A percentile compares a stretch with the other conserved stretches of the same genome.
Evolutionary conservation across 2,888 invertebrate species (phyloP).

Genomic region (Catocala nupta): DNA sequence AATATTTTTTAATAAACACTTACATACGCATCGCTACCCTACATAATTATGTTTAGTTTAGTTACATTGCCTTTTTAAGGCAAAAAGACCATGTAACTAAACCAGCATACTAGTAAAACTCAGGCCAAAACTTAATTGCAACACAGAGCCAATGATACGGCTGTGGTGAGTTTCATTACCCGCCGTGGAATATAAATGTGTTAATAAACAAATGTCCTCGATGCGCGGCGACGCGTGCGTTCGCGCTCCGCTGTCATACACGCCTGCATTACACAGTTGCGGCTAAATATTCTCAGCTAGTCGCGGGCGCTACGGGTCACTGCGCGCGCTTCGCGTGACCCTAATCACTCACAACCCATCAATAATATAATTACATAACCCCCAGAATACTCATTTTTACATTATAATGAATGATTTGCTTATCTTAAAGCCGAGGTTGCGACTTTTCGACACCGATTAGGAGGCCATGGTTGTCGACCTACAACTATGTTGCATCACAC

Average conservation of each 20-base stretch:
- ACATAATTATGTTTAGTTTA: too few species aligned
- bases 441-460: constrained; percentile 31
- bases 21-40: too few species aligned
- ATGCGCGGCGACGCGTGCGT: constrained; percentile 31
- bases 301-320: constrained; percentile 24
- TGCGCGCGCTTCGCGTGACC: constrained; percentile 57
- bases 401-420: constrained; percentile 30
- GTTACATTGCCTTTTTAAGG: too few species aligned
- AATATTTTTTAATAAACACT: too few species aligned
- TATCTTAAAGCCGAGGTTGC: constrained; percentile 25
- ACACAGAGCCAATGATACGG: constrained; percentile 5
- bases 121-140: background rate
- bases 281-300: background rate
- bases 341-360: constrained; percentile 57
- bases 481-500: constrained; percentile 9
- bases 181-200: constrained; percentile 17
- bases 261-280: background rate
- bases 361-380: constrained; percentile 58
- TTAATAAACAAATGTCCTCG: constrained; percentile 32
- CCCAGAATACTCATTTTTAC: constrained; percentile 29
- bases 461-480: constrained; percentile 22
- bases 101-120: background rate
- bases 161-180: constrained; percentile 6
- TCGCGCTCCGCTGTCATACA: background rate
- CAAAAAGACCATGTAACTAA: too few species aligned